A percentile compares a stretch with the other conserved stretches of the same genome.
Conservation (phyloP, 2,888 invertebrate genomes). For the Synergus japonicus region DNA sequence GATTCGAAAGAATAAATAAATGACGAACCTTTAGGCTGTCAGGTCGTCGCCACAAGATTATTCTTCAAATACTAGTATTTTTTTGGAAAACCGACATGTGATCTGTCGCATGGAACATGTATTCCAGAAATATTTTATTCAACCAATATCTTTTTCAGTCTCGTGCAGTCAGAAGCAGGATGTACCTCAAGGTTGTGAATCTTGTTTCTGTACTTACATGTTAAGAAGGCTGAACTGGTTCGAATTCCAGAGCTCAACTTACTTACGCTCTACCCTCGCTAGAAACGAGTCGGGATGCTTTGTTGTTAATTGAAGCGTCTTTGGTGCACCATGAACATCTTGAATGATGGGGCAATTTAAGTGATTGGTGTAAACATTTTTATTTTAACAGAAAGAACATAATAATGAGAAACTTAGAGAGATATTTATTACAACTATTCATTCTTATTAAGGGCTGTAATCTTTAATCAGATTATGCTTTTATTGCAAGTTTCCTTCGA, state of each 20-base stretch:
- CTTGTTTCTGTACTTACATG: conserved; percentile 32
- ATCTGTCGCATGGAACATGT: conserved; percentile 23
- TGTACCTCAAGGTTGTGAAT: conserved; percentile 38
- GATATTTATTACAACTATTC: no score
- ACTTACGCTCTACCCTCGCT: conserved; percentile 10
- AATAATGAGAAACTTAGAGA: no score
- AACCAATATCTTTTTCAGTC: conserved; percentile 21
- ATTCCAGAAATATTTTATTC: conserved; percentile 8
- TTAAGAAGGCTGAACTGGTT: conserved; percentile 37
- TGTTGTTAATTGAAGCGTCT: conserved; percentile 11
- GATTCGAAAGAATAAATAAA: not conserved
- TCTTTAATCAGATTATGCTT: no score
- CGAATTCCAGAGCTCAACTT: conserved; percentile 24
- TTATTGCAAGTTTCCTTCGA: no score
- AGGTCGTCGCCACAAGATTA: not conserved
- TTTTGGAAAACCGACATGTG: conserved; percentile 6
- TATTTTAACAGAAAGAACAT: no score
- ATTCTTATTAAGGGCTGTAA: no score
- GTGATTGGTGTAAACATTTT: no score
- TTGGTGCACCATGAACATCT: no score
- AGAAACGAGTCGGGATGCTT: conserved; percentile 24
- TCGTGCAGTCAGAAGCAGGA: conserved; percentile 22
- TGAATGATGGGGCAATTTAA: no score
- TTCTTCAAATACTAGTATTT: not conserved
- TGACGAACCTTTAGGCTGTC: not conserved